Conservation (phyloP, 2,113 vertebrate genomes). For the Melanotaenia duboulayi region DNA sequence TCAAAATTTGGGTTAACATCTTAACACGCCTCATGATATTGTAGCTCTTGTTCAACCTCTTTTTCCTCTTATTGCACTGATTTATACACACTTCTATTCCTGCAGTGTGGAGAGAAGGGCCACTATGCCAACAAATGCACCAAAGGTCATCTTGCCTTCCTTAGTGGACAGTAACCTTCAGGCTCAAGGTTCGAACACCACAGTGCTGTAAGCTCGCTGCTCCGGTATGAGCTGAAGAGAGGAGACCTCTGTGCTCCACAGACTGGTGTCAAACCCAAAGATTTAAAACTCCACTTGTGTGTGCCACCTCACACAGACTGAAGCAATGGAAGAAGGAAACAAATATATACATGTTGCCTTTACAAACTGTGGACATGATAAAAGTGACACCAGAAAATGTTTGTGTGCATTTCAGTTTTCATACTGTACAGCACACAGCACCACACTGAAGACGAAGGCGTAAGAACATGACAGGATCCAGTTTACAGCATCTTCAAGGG, state of each 20-base stretch:
- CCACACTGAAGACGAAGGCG: slow-evolving; percentile 7
- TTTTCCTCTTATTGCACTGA: background rate
- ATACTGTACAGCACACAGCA: background rate
- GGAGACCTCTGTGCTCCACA: slow-evolving; percentile 8
- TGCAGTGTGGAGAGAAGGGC: slow-evolving; percentile 97
- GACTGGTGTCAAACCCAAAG: slow-evolving; percentile 27
- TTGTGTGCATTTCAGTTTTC: background rate
- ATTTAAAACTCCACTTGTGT: slow-evolving; percentile 16
- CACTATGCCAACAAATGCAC: slow-evolving; percentile 99
- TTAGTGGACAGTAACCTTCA: slow-evolving; percentile 92
- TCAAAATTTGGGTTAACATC: too few species aligned
- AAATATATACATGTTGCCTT: slow-evolving; percentile 5
- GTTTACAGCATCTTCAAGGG: slow-evolving; percentile 1
- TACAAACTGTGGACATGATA: slow-evolving; percentile 3
- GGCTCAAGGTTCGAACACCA: background rate
- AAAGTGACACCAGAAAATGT: slow-evolving; percentile 1
- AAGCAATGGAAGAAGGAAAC: background rate
- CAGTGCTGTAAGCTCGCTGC: background rate
- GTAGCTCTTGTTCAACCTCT: background rate
- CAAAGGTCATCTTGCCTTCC: slow-evolving; percentile 97
- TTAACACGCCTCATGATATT: background rate
- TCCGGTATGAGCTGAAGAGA: background rate
- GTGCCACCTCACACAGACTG: background rate
- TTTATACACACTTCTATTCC: slow-evolving; percentile 31
- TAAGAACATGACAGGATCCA: slow-evolving; percentile 16